phyloP scores from a whole-genome alignment of 92 coral and sea anemone species.

The Metridium senile region DNA sequence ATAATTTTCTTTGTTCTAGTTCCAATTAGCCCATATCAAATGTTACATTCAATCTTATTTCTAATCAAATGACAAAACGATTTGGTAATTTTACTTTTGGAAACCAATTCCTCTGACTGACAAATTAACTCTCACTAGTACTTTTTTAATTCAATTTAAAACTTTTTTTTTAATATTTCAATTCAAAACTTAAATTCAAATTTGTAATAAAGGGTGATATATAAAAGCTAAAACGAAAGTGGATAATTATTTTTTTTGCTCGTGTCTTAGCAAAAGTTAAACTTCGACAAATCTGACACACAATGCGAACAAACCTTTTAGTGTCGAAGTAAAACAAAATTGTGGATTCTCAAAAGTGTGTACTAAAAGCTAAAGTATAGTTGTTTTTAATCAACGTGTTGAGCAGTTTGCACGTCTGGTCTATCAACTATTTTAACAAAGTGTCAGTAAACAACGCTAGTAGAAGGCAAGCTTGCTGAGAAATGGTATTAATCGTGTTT shows the following conservation, averaged over 20 bases:
- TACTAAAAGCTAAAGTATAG: background rate
- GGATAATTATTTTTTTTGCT: too few relatives aligned
- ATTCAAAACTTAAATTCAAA: background rate
- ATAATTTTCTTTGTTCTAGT: background rate
- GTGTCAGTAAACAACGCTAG: conserved; percentile 26
- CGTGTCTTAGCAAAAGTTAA: too few relatives aligned
- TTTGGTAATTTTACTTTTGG: background rate
- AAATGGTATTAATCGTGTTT: conserved; percentile 22
- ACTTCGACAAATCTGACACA: background rate
- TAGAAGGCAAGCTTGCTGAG: background rate
- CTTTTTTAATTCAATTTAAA: background rate
- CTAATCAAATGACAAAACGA: background rate
- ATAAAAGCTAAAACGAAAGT: background rate
- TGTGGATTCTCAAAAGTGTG: background rate
- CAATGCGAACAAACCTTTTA: background rate
- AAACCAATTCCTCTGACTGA: background rate
- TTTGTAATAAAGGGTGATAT: background rate
- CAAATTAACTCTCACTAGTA: background rate
- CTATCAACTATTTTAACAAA: conserved; percentile 10
- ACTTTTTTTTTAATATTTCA: background rate
- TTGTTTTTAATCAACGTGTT: background rate
- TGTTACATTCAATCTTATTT: background rate
- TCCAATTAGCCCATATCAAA: conserved; percentile 2
- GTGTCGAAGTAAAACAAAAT: background rate
- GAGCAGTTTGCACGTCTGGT: background rate